Percentiles rank a stretch among this genome's conserved stretches.
phyloP scores from a whole-genome alignment of 1,140 invertebrate species.

The Drosophila ficusphila region DNA sequence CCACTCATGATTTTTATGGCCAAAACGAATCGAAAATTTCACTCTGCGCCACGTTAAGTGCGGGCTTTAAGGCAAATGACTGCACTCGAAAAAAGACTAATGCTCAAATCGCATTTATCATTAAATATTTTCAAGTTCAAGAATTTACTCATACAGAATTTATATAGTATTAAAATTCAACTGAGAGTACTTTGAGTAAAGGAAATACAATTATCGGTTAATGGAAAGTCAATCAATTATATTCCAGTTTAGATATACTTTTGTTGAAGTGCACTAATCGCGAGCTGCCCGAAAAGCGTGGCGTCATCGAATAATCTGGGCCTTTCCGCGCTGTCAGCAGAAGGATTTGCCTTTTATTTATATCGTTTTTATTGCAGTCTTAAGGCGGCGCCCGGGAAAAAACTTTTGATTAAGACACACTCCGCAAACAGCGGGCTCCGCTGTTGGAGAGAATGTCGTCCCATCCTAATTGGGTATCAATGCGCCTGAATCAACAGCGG shows the following conservation, averaged over 20 bases:
- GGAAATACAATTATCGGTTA: too few species aligned
- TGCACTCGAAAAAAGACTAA: background rate
- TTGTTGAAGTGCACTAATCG: conserved; percentile 2
- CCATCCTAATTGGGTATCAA: conserved; percentile 83
- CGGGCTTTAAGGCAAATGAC: conserved; percentile 36
- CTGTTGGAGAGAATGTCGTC: conserved; percentile 62
- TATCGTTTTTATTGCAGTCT: conserved; percentile 70
- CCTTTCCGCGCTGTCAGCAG: conserved; percentile 53
- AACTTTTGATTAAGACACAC: conserved; percentile 80
- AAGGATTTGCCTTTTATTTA: conserved; percentile 77
- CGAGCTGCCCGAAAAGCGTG: conserved; percentile 38
- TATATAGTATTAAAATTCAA: too few species aligned
- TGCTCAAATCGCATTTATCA: too few species aligned
- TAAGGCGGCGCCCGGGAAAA: conserved; percentile 27
- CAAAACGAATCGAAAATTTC: conserved; percentile 71
- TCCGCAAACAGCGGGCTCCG: conserved; percentile 47
- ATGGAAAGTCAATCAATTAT: too few species aligned
- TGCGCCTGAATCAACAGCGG: conserved; percentile 72
- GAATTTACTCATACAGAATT: too few species aligned
- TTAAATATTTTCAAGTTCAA: too few species aligned
- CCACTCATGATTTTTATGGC: conserved; percentile 70
- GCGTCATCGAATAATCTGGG: conserved; percentile 58
- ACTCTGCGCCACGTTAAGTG: conserved; percentile 75
- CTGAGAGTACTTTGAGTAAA: too few species aligned
- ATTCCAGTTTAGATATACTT: background rate